Percentiles rank a stretch among this genome's conserved stretches.
Conservation (phyloP, 2,113 vertebrate species). For the Sitta europaea region DNA sequence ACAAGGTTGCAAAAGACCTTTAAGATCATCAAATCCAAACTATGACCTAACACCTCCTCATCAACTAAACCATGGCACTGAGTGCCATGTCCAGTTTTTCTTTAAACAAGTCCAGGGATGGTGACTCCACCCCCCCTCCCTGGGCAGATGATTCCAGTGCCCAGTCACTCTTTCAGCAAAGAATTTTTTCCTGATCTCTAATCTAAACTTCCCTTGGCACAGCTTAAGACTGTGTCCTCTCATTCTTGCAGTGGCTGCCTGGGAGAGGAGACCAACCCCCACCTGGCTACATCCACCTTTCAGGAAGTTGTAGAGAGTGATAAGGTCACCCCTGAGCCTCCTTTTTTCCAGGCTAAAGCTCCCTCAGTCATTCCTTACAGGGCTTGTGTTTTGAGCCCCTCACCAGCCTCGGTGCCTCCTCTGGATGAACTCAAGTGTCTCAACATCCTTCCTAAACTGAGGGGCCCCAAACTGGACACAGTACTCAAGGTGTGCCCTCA, state of each 20-base stretch:
- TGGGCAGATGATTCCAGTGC: not conserved
- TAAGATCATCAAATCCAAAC: not conserved
- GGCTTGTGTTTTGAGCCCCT: no score
- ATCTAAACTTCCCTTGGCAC: not conserved
- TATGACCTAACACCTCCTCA: not conserved
- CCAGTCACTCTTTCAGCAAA: not conserved
- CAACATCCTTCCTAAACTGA: not conserved
- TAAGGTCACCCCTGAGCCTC: not conserved
- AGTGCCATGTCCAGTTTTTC: not conserved
- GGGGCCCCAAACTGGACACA: not conserved
- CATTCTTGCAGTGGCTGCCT: not conserved
- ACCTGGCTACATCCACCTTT: fast-evolving
- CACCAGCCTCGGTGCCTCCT: not conserved
- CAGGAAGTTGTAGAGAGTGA: not conserved
- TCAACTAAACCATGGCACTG: not conserved
- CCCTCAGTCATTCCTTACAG: fast-evolving
- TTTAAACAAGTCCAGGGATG: not conserved
- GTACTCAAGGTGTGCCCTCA: not conserved
- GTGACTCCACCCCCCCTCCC: not conserved
- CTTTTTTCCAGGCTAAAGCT: not conserved
- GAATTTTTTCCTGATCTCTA: not conserved
- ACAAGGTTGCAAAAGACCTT: not conserved
- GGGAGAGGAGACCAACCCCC: not conserved
- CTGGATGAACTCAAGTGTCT: fast-evolving
- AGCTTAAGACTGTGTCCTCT: not conserved